Evolutionary conservation across 2,113 vertebrate genomes (phyloP), one percentile per base, ranked within the genome.

Genomic region (Paracanthobrama guichenoti): DNA sequence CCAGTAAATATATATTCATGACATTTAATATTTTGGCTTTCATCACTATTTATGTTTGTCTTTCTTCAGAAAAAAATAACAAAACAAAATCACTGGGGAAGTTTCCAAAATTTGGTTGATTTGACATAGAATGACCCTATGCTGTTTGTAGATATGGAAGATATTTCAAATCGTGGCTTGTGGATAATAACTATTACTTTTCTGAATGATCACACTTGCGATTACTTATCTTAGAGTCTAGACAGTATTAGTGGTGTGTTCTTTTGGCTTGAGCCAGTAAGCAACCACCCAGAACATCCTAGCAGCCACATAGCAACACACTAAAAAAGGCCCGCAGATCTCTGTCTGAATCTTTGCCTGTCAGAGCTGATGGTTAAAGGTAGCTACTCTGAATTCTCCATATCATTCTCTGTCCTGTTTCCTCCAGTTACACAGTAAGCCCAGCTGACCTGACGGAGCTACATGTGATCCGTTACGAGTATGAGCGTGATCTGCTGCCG

Each of bases 391-490:
- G 6, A 60, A 18, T 28, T 22, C 31, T 67, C 18, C 16, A 10
- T 3, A 8, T 35, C 31, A 66, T 79, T n/a, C 9, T 20, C 39
- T 62, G 76, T 9, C 59, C 12, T 60, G 16, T 50, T 60, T 64
- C n/a, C 12, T 28, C 14, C 90, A 99, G 98, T 89, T 99, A 97
- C 84, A 90, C 92, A 12, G 89, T 99, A 22, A 96, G 94, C 28
- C 94, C 95, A 0, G 95, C 92, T 0, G 98, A 99, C 88, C 93
- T 98, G 84, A 91, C 95, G 0, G 97, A 98, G 86, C 93, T 97
- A 88, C 97, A 99, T 1, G 90, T 99, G 85, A 96, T 99, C 86
- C 95, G 92, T 16, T 99, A 99, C 0, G 97, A 99, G 55, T 86
- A 95, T 14, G 96, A 97, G 83, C 95, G 90, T 39, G 98, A 99